Conservation (phyloP, 2,888 invertebrate species). For the Torymus tubicola region DNA sequence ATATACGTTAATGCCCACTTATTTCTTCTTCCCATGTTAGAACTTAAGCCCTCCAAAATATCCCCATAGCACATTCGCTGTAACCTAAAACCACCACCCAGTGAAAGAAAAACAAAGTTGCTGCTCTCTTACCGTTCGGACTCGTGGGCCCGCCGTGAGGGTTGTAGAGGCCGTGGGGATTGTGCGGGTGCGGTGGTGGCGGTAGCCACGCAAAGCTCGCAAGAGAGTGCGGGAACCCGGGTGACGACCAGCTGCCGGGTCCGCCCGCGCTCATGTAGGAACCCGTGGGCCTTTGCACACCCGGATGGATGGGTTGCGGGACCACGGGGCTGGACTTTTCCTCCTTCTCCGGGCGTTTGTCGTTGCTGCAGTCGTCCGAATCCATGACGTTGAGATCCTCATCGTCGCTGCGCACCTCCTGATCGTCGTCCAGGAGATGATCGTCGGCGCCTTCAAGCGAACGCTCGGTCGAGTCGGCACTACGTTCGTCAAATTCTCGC, state of each 20-base stretch:
- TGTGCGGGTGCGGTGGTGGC: constrained; percentile 80
- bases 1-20: no score
- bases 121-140: constrained; percentile 71
- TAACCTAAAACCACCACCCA: no score
- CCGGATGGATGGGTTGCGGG: constrained; percentile 82
- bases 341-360: constrained; percentile 64
- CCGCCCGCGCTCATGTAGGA: constrained; percentile 77
- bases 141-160: constrained; percentile 74
- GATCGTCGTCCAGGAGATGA: constrained; percentile 32
- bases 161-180: constrained; percentile 77
- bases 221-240: constrained; percentile 76
- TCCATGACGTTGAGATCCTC: constrained; percentile 75
- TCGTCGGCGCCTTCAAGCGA: constrained; percentile 34
- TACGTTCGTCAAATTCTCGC: constrained; percentile 71
- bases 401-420: constrained; percentile 72
- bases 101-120: no score
- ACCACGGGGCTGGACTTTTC: constrained; percentile 80
- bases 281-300: constrained; percentile 79
- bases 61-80: no score
- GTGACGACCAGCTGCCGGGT: constrained; percentile 74
- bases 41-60: no score
- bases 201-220: constrained; percentile 84
- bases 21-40: no score
- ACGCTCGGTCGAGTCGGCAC: constrained; percentile 65
- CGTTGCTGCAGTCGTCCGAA: constrained; percentile 67